A percentile compares a stretch with the other conserved stretches of the same genome.
phyloP scores from a whole-genome alignment of 2,888 invertebrate genomes.

The Cryptus viduatorius region DNA sequence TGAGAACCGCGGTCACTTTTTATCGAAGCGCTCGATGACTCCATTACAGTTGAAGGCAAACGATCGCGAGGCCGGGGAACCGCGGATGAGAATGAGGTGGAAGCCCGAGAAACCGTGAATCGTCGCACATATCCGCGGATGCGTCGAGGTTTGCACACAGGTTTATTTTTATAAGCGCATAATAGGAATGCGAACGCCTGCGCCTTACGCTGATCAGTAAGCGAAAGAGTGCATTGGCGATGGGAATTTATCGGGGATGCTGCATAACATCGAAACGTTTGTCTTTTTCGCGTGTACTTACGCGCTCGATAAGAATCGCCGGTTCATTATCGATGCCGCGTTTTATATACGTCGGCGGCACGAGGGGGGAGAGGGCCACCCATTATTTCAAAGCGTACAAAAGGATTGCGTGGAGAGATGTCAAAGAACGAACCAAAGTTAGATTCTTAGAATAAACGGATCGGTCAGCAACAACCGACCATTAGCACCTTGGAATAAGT shows the following conservation, averaged over 20 bases:
- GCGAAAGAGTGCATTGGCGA: background rate
- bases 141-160: background rate
- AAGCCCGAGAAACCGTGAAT: conserved; percentile 25
- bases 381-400: conserved; percentile 2
- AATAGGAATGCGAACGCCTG: conserved; percentile 29
- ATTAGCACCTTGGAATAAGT: conserved; percentile 12
- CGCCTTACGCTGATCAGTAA: conserved; percentile 5
- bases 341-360: conserved; percentile 2
- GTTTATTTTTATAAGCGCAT: conserved; percentile 54
- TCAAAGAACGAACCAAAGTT: background rate
- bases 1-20: conserved; percentile 27
- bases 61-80: background rate
- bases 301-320: conserved; percentile 64
- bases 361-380: background rate
- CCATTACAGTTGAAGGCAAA: conserved; percentile 46
- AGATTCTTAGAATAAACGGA: background rate
- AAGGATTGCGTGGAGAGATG: background rate
- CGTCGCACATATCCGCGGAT: background rate
- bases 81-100: conserved; percentile 14
- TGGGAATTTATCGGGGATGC: conserved; percentile 2
- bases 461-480: conserved; percentile 14
- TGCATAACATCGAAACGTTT: conserved; percentile 53
- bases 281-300: conserved; percentile 64
- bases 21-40: conserved; percentile 20
- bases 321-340: conserved; percentile 41